These are phyloP conservation scores for Ovibos moschatus DNA, from an alignment of 2,113 vertebrate species.

Conservation along the genomic window DNA sequence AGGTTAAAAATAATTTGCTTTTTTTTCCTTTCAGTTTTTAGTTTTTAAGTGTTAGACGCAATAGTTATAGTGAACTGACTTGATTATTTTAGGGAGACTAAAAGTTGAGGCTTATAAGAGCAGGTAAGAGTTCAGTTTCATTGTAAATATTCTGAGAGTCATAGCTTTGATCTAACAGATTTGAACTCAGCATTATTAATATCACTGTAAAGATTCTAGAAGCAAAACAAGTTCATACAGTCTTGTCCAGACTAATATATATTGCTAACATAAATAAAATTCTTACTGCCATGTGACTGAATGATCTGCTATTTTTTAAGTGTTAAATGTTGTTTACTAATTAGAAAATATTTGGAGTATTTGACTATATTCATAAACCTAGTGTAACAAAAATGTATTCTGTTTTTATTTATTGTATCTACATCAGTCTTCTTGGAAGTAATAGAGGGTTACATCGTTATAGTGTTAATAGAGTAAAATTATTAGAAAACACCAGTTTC, in stretches of 20 bases:
- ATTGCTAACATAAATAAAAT: not conserved
- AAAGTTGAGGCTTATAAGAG: not conserved
- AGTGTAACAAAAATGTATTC: not conserved
- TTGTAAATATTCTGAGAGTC: not conserved
- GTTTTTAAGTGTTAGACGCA: not conserved
- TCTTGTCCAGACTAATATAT: not conserved
- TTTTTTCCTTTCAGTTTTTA: not conserved
- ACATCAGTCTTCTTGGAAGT: not conserved
- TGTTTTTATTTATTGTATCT: not conserved
- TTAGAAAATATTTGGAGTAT: not conserved
- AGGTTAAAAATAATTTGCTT: not conserved
- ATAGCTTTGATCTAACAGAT: not conserved
- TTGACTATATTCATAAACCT: not conserved
- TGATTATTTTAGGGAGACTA: not conserved
- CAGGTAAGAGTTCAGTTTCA: not conserved
- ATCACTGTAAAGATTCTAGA: not conserved
- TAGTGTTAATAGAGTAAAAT: conserved; percentile 8
- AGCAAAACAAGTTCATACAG: not conserved
- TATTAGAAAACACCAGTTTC: not conserved
- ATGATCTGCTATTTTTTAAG: not conserved
- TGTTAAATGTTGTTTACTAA: conserved; percentile 31
- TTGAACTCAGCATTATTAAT: not conserved
- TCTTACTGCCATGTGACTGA: not conserved
- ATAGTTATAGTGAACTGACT: not conserved
- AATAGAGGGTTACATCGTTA: not conserved